phyloP scores from a whole-genome alignment of 2,888 invertebrate species.

The Plebejus argus region DNA sequence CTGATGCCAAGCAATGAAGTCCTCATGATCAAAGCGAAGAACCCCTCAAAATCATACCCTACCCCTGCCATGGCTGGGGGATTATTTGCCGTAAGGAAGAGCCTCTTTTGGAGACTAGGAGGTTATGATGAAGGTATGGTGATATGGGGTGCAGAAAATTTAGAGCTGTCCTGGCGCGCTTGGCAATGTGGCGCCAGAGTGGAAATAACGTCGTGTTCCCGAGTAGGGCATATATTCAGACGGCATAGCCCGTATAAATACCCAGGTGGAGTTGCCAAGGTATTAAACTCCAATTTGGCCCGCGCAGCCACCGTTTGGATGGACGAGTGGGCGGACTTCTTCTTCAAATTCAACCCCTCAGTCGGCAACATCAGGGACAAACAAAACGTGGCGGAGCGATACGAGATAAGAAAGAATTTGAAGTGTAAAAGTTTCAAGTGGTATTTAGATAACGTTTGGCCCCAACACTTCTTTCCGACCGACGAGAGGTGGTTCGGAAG shows the following conservation, averaged over 20 bases:
- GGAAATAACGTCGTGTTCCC: conserved; percentile 95
- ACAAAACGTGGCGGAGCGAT: conserved; percentile 83
- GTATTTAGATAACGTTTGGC: conserved; percentile 98
- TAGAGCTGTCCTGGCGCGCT: conserved; percentile 97
- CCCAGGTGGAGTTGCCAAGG: conserved; percentile 93
- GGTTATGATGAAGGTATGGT: conserved; percentile 86
- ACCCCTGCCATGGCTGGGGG: conserved; percentile 98
- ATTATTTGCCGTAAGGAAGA: conserved; percentile 92
- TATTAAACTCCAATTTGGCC: conserved; percentile 94
- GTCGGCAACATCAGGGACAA: conserved; percentile 80
- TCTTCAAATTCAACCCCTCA: conserved; percentile 91
- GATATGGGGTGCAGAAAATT: conserved; percentile 99
- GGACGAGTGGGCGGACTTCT: conserved; percentile 97
- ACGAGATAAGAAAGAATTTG: conserved; percentile 85
- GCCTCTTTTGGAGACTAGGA: conserved; percentile 93
- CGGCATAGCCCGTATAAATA: conserved; percentile 97
- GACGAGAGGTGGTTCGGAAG: conserved; percentile 94
- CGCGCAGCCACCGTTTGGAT: conserved; percentile 98
- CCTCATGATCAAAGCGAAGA: conserved; percentile 81
- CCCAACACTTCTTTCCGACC: conserved; percentile 96
- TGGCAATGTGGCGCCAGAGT: conserved; percentile 97
- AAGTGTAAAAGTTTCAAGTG: conserved; percentile 94
- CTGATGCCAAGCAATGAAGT: conserved; percentile 86
- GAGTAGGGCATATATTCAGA: conserved; percentile 96
- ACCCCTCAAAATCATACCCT: conserved; percentile 85